A percentile compares a stretch with the other conserved stretches of the same genome.
Evolutionary conservation across 2,113 vertebrate genomes (phyloP).

Genomic region (Vidua macroura): DNA sequence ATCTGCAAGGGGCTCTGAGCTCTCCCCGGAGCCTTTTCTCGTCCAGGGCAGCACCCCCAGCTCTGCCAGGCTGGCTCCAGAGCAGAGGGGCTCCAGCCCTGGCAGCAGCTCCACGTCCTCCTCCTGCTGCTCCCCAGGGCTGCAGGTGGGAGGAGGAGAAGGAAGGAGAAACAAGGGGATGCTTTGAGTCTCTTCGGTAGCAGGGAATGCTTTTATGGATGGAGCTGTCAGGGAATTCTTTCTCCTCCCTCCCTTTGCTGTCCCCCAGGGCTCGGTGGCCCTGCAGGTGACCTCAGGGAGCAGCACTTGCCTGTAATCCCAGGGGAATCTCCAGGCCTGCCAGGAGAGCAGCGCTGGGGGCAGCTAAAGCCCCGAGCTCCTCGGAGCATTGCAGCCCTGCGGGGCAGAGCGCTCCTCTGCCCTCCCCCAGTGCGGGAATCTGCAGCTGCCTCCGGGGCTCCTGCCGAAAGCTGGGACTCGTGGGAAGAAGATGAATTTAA

Average conservation of each 20-base stretch:
- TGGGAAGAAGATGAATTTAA: neutral
- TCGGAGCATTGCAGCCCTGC: neutral
- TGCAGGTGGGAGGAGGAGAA: neutral
- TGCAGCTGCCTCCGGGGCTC: neutral
- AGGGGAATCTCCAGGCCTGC: neutral
- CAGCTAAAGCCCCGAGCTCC: neutral
- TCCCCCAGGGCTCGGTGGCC: neutral
- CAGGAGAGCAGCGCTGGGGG: neutral
- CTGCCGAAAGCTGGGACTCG: neutral
- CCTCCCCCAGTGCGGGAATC: neutral
- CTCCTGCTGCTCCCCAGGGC: neutral
- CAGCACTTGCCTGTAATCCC: neutral
- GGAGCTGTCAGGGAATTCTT: neutral
- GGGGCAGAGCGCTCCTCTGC: neutral
- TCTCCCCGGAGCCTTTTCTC: neutral
- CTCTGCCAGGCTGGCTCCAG: neutral
- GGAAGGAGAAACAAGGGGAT: neutral
- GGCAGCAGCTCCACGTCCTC: neutral
- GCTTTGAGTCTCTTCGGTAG: neutral
- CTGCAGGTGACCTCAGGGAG: neutral
- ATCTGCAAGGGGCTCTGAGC: neutral
- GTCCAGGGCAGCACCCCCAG: neutral
- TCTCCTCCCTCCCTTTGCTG: neutral
- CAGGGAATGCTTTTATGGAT: neutral
- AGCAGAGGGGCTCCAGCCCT: neutral